Conservation (phyloP, 1,140 invertebrate genomes). For the Lanistes nyassanus region DNA sequence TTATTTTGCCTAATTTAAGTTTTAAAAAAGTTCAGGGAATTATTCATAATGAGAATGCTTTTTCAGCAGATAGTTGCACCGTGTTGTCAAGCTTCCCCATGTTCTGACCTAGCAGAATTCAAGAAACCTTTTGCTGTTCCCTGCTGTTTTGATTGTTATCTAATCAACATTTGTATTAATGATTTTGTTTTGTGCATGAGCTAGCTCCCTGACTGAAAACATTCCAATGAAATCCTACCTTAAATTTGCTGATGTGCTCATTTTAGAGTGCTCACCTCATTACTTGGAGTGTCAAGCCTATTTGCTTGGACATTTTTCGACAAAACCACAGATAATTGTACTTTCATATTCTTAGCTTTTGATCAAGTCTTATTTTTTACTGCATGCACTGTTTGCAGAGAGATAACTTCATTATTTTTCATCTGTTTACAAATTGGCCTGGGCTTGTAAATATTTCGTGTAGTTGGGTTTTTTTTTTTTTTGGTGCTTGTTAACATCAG, state of each 20-base stretch:
- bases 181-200: too few species aligned
- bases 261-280: not conserved
- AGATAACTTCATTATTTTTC: not conserved
- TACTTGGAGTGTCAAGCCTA: too few species aligned
- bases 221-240: not conserved
- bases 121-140: not conserved
- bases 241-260: not conserved
- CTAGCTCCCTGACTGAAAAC: not conserved
- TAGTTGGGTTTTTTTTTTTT: too few species aligned
- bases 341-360: not conserved
- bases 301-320: not conserved
- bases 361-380: not conserved
- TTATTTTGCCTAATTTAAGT: too few species aligned
- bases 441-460: not conserved
- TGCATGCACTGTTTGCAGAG: not conserved
- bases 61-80: too few species aligned
- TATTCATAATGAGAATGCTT: too few species aligned
- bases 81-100: too few species aligned
- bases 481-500: not conserved
- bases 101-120: too few species aligned
- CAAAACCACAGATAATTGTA: not conserved
- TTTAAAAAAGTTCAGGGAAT: too few species aligned
- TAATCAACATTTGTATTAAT: not conserved
- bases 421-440: not conserved
- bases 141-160: not conserved